Evolutionary conservation across 35 echinoderm and acorn worm species (phyloP).

Genomic region (Apostichopus californicus): DNA sequence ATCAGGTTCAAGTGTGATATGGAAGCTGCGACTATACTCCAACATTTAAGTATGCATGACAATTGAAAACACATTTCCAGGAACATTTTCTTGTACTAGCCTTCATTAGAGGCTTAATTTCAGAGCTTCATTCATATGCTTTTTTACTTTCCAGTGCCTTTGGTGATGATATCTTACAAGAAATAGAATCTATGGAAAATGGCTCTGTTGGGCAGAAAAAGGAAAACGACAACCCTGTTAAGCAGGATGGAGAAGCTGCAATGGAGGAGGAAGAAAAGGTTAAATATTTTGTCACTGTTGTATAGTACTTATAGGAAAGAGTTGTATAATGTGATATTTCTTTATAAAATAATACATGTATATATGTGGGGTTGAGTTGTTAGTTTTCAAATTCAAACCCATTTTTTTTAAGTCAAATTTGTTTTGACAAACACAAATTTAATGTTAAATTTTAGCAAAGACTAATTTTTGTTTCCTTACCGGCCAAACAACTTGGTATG

Average conservation of each 20-base stretch:
- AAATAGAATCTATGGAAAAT: slow-evolving; percentile 39
- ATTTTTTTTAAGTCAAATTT: too few species aligned
- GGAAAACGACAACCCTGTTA: background rate
- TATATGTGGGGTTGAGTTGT: too few species aligned
- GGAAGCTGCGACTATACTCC: background rate
- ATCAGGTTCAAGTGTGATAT: background rate
- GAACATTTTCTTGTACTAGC: background rate
- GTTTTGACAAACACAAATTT: too few species aligned
- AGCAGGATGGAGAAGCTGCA: background rate
- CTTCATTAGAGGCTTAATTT: background rate
- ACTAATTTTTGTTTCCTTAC: too few species aligned
- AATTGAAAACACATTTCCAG: background rate
- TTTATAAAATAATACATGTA: too few species aligned
- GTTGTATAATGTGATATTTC: too few species aligned
- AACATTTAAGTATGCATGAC: background rate
- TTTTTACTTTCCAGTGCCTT: background rate
- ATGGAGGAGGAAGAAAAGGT: slow-evolving; percentile 24
- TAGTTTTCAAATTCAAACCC: too few species aligned
- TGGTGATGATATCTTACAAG: slow-evolving; percentile 38
- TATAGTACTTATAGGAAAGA: background rate
- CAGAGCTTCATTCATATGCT: background rate
- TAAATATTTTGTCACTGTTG: background rate
- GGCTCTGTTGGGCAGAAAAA: slow-evolving; percentile 19
- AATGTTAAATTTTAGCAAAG: too few species aligned
- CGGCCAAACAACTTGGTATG: too few species aligned